Conservation (phyloP, 2,888 invertebrate genomes). For the Spicauda simplicius region DNA sequence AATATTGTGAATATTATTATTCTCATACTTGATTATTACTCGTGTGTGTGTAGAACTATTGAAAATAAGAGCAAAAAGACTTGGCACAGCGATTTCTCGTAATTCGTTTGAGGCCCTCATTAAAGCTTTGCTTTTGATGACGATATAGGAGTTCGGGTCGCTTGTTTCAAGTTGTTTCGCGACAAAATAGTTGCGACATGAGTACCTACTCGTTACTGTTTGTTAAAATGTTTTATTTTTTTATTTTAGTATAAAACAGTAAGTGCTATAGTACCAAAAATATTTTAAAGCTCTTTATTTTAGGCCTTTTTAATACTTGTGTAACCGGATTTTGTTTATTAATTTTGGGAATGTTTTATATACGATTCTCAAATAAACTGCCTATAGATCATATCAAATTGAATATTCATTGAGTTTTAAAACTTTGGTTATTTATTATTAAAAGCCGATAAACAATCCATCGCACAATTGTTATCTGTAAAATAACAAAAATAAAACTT, state of each 20-base stretch:
- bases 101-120: slow-evolving; percentile 35
- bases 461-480: too few species aligned
- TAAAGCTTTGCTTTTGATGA: slow-evolving; percentile 34
- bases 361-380: too few species aligned
- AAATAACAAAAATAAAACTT: too few species aligned
- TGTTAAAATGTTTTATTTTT: slow-evolving; percentile 15
- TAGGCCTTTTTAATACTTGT: neutral
- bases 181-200: slow-evolving; percentile 30
- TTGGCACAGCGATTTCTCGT: slow-evolving; percentile 37
- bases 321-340: too few species aligned
- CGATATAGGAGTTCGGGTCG: slow-evolving; percentile 31
- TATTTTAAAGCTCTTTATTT: neutral
- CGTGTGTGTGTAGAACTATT: slow-evolving; percentile 16
- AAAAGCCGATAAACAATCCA: too few species aligned
- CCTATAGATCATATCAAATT: too few species aligned
- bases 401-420: too few species aligned
- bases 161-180: slow-evolving; percentile 33
- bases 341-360: too few species aligned
- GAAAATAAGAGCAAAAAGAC: slow-evolving; percentile 14
- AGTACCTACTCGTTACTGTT: slow-evolving; percentile 7
- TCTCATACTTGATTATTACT: slow-evolving; percentile 5
- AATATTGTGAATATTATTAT: too few species aligned
- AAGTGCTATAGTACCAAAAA: neutral
- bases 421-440: too few species aligned
- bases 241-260: neutral